Evolutionary conservation across 2,797 vertebrate species (phyloP).

Genomic region (Argya squamiceps): DNA sequence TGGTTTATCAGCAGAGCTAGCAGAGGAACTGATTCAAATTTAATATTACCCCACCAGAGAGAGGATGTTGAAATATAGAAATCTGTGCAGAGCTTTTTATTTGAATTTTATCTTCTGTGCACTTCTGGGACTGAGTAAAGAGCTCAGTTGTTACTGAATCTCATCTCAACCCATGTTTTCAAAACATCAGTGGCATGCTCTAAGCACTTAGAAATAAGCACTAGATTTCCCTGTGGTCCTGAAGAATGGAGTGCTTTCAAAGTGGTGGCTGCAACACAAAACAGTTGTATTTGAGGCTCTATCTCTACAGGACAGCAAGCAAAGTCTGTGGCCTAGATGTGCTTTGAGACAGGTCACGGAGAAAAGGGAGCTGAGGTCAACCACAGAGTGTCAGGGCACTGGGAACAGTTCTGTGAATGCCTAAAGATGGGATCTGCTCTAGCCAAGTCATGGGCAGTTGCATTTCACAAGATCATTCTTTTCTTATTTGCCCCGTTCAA

Average conservation of each 20-base stretch:
- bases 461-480: background rate
- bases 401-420: background rate
- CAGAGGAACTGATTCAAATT: background rate
- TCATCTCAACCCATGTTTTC: background rate
- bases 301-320: background rate
- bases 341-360: background rate
- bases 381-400: fast-evolving
- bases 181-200: background rate
- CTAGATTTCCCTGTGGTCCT: background rate
- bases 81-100: background rate
- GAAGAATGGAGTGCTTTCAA: background rate
- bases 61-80: background rate
- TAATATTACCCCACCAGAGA: background rate
- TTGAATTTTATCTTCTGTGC: background rate
- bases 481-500: background rate
- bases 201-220: background rate
- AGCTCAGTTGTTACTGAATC: background rate
- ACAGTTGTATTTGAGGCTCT: background rate
- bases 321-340: background rate
- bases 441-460: background rate
- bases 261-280: background rate
- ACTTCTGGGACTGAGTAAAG: background rate
- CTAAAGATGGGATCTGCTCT: background rate
- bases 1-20: background rate
- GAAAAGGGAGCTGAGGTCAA: background rate